A percentile compares a stretch with the other conserved stretches of the same genome.
Evolutionary conservation across 1,140 invertebrate species (phyloP).

Genomic region (Chlorops oryzae): DNA sequence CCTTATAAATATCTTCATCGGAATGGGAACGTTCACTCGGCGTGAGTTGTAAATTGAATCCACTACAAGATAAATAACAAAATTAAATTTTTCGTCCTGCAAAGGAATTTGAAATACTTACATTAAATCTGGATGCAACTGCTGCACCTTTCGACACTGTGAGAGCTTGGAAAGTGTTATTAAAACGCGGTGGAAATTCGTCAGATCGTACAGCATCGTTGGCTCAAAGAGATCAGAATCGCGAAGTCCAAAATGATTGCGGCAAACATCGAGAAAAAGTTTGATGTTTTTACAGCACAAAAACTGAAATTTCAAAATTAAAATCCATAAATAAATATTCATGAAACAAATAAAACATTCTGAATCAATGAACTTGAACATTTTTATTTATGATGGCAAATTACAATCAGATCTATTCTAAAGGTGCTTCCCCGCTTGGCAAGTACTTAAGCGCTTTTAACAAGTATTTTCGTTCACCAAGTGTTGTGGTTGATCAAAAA

Average conservation of each 20-base stretch:
- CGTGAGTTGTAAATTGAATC: constrained; percentile 60
- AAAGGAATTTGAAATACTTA: constrained; percentile 52
- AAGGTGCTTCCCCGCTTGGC: no score
- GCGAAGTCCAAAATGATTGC: constrained; percentile 70
- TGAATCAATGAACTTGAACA: no score
- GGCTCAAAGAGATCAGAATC: constrained; percentile 89
- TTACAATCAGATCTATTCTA: no score
- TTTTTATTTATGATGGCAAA: no score
- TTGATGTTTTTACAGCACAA: constrained; percentile 91
- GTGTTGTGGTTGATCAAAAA: no score
- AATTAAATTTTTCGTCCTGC: not conserved
- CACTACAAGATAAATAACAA: constrained; percentile 53
- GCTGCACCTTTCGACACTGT: constrained; percentile 61
- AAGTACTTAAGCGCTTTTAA: no score
- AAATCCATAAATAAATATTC: constrained; percentile 12
- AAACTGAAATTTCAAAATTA: constrained; percentile 78
- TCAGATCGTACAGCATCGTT: constrained; percentile 86
- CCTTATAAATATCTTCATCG: constrained; percentile 78
- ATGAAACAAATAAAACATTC: no score
- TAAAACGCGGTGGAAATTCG: constrained; percentile 87
- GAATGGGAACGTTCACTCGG: constrained; percentile 57
- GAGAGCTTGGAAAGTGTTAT: constrained; percentile 84
- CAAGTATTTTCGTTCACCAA: no score
- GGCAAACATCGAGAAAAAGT: constrained; percentile 80
- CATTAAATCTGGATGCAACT: constrained; percentile 58